A percentile compares a stretch with the other conserved stretches of the same genome.
phyloP scores from a whole-genome alignment of 1,140 invertebrate genomes.

The Eueides isabella region DNA sequence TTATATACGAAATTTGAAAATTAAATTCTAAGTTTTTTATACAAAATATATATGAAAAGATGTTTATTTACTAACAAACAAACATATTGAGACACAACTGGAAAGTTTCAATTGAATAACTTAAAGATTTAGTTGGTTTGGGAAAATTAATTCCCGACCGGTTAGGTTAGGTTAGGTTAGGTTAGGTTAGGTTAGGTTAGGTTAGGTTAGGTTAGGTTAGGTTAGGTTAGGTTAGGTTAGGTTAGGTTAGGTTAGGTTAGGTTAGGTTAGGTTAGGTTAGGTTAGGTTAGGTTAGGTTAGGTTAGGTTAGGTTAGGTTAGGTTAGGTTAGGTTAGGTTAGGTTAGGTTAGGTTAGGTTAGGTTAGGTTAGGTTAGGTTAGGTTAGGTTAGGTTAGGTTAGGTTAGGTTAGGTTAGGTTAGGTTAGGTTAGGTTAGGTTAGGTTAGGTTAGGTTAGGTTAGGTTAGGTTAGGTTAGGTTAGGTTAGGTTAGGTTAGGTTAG shows the following conservation, averaged over 20 bases:
- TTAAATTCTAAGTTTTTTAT: too few relatives aligned
- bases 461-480: constrained; percentile 22
- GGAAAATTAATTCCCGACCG: too few relatives aligned
- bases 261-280: constrained; percentile 27
- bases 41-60: too few relatives aligned
- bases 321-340: constrained; percentile 21
- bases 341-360: constrained; percentile 22
- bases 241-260: constrained; percentile 14
- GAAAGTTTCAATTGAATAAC: too few relatives aligned
- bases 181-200: constrained; percentile 28
- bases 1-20: too few relatives aligned
- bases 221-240: constrained; percentile 28
- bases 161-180: constrained; percentile 26
- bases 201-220: constrained; percentile 28
- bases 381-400: constrained; percentile 23
- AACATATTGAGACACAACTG: too few relatives aligned
- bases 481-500: constrained; percentile 24
- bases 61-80: too few relatives aligned
- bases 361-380: constrained; percentile 23
- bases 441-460: constrained; percentile 24
- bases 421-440: constrained; percentile 17
- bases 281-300: constrained; percentile 27
- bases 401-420: constrained; percentile 24
- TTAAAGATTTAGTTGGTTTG: too few relatives aligned
- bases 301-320: constrained; percentile 28